Percentiles rank a stretch among this genome's conserved stretches.
Conservation (phyloP, 2,113 vertebrate genomes). For the Macquaria australasica region DNA sequence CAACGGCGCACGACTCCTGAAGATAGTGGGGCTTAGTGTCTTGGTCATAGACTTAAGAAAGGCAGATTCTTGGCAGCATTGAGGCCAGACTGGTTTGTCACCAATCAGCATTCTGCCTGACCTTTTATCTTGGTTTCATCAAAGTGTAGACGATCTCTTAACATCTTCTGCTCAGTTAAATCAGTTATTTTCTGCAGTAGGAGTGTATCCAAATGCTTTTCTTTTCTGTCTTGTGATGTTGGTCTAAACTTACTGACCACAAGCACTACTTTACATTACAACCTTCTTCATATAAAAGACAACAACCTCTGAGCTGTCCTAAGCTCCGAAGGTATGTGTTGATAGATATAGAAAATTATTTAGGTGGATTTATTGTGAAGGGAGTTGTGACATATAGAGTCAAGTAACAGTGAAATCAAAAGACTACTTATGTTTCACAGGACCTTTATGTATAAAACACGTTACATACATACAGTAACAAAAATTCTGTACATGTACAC, state of each 20-base stretch:
- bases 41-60: not conserved
- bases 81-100: not conserved
- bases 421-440: not conserved
- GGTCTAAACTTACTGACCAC: not conserved
- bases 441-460: not conserved
- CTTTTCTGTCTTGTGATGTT: not conserved
- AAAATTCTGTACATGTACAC: not conserved
- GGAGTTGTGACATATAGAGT: not conserved
- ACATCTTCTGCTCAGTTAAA: not conserved
- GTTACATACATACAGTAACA: not conserved
- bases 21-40: not conserved
- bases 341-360: not conserved
- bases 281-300: not conserved
- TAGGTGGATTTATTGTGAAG: not conserved
- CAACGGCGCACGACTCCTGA: not conserved
- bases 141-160: not conserved
- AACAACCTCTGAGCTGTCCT: not conserved
- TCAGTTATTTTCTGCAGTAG: not conserved
- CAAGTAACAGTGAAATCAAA: not conserved
- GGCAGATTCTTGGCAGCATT: too few species aligned
- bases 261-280: not conserved
- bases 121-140: slow-evolving; percentile 11
- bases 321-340: not conserved
- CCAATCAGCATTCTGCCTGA: slow-evolving; percentile 6
- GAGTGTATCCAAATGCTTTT: not conserved